Evolutionary conservation across 1,140 invertebrate species (phyloP), one percentile per base, ranked within the genome.

Genomic region (Saccostrea glomerata): DNA sequence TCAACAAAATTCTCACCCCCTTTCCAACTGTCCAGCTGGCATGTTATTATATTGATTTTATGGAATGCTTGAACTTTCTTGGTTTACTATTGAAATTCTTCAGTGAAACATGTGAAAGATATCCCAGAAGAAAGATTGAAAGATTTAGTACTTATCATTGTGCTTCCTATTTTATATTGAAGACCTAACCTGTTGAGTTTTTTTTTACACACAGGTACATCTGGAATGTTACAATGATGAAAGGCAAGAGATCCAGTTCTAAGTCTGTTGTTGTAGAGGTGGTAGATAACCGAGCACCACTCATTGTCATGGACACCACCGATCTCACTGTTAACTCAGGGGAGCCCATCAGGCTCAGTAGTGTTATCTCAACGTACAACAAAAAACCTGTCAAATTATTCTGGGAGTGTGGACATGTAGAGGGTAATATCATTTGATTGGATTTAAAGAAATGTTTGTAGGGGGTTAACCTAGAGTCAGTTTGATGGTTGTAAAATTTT

Each of bases 141-240:
- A 36, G 30, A 36, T 36, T 36, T 36, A 36, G 30, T 36, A 36
- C 30, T 47, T 47, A 47, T 47, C 47, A 47, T 47, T 47, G 9
- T 6, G 47, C 2, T 9, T 47, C 47, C 47, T 47, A 3, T 1
- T 47, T 47, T 47, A 47, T 47, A 9, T 47, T 47, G 47, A 47
- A 47, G 47, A 47, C 47, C 47, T 7, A 9, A 7, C 5, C 47
- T 7, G 9, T 47, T 47, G 5, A 0, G 47, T 1, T 47, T 47
- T 47, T 36, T 36, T 2, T 36, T 36, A 36, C 30, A 23, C 13
- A 36, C 25, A 85, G 84, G 36, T 85, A 66, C 36, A 60, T 85
- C 30, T 85, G 84, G 84, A 85, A 58, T 60, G 58, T 85, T 7
- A 85, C 55, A 20, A 85, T 85, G 84, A 40, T 85, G 84, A 85